Evolutionary conservation across 2,113 vertebrate genomes (phyloP).

Genomic region (Steatornis caripensis): DNA sequence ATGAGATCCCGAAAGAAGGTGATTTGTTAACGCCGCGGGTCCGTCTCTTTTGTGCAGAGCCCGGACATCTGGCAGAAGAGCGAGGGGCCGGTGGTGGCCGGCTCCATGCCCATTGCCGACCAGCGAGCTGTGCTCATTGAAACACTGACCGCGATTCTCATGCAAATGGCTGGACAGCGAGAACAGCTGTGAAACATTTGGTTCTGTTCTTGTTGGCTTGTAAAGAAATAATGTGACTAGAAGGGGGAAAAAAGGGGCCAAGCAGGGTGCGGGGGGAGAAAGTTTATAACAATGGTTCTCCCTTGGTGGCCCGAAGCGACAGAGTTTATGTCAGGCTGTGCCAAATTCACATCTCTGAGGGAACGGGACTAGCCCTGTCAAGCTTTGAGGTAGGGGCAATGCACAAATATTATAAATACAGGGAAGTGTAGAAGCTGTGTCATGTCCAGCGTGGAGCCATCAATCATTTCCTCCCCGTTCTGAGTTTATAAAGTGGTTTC

Average conservation of each 20-base stretch:
- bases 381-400: constrained; percentile 11
- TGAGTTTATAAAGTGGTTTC: constrained; percentile 67
- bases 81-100: constrained; percentile 59
- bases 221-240: constrained; percentile 87
- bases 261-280: constrained; percentile 26
- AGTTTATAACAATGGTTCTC: constrained; percentile 71
- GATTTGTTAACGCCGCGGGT: constrained; percentile 74
- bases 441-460: constrained; percentile 45
- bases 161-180: constrained; percentile 82
- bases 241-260: constrained; percentile 34
- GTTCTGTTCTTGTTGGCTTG: constrained; percentile 90
- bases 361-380: neutral
- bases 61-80: constrained; percentile 86
- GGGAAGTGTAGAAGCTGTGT: constrained; percentile 18
- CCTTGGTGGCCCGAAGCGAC: constrained; percentile 77
- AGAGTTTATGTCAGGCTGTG: constrained; percentile 47
- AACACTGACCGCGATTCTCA: constrained; percentile 84
- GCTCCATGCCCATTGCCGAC: constrained; percentile 67
- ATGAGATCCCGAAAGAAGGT: constrained; percentile 46
- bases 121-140: constrained; percentile 77
- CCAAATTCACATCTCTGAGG: constrained; percentile 41
- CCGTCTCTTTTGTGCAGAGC: constrained; percentile 69
- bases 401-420: constrained; percentile 41
- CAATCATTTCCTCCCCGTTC: constrained; percentile 33
- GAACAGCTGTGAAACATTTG: constrained; percentile 98